Conservation (phyloP, 2,797 vertebrate genomes). For the Cirrhinus mrigala region DNA sequence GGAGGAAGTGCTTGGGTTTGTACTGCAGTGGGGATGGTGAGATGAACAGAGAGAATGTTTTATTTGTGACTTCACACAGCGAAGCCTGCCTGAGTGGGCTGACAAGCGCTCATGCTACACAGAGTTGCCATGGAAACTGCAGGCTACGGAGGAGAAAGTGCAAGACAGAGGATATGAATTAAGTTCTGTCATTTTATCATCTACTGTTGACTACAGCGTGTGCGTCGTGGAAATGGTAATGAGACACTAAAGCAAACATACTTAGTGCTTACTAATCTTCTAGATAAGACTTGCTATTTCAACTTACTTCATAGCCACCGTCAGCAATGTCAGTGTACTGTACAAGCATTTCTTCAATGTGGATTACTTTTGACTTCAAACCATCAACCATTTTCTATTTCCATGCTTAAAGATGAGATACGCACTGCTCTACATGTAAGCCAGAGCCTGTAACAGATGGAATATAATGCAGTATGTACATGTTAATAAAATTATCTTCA, state of each 20-base stretch:
- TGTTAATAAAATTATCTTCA: background rate
- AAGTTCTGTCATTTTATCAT: conserved; percentile 66
- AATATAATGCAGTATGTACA: background rate
- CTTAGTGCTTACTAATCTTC: conserved; percentile 25
- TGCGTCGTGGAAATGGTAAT: conserved; percentile 54
- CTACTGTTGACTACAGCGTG: conserved; percentile 49
- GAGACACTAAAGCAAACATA: conserved; percentile 44
- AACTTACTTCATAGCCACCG: conserved; percentile 14
- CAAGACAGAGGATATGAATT: conserved; percentile 68
- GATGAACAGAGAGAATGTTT: conserved; percentile 61
- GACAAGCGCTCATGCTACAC: conserved; percentile 79
- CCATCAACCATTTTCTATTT: conserved; percentile 1
- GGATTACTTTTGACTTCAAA: conserved; percentile 31
- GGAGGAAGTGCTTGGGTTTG: conserved; percentile 55
- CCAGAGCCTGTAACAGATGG: conserved; percentile 4
- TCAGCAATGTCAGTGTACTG: conserved; percentile 13
- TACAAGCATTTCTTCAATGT: conserved; percentile 1
- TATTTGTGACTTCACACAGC: conserved; percentile 67
- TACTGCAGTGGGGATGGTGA: conserved; percentile 56
- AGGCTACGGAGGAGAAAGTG: conserved; percentile 69
- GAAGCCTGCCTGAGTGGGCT: conserved; percentile 77
- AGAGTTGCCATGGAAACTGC: conserved; percentile 82
- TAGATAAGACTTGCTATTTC: conserved; percentile 17
- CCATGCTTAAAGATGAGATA: conserved; percentile 6
- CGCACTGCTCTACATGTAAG: background rate